Conservation (phyloP, 2,888 invertebrate species). For the Amblyteles armatorius region DNA sequence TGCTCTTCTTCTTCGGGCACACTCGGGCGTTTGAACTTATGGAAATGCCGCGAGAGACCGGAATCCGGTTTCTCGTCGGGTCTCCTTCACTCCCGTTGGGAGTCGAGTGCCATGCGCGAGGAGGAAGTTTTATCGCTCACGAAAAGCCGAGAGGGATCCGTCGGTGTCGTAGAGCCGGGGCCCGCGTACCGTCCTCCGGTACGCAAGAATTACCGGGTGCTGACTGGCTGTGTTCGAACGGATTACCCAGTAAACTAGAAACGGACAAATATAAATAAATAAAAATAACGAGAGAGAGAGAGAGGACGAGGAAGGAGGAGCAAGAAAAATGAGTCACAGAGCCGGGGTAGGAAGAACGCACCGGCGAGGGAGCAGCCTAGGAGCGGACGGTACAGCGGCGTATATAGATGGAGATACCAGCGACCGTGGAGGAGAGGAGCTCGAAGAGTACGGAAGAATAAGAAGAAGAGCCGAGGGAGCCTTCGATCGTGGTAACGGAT, state of each 20-base stretch:
- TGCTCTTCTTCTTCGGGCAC: conserved; percentile 29
- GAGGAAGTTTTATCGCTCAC: conserved; percentile 29
- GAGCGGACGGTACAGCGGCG: conserved; percentile 1
- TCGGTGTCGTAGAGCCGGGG: background rate
- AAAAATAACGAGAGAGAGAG: background rate
- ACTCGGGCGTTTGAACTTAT: conserved; percentile 54
- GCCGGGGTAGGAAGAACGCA: background rate
- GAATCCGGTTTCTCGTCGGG: conserved; percentile 50
- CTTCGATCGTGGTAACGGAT: conserved; percentile 82
- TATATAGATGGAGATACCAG: background rate
- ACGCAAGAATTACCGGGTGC: conserved; percentile 11
- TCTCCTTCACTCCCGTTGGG: conserved; percentile 16
- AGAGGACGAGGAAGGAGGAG: background rate
- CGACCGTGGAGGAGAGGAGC: conserved; percentile 13
- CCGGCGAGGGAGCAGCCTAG: background rate
- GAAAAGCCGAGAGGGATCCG: conserved; percentile 5
- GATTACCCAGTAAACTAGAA: conserved; percentile 40
- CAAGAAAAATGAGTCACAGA: background rate
- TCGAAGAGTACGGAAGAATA: conserved; percentile 58
- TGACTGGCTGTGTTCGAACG: background rate
- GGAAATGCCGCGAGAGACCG: conserved; percentile 55
- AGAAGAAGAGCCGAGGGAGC: conserved; percentile 68
- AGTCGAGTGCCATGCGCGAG: background rate
- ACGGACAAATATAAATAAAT: background rate
- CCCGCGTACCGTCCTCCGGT: background rate